Percentiles rank a stretch among this genome's conserved stretches.
These are phyloP conservation scores for Ruditapes philippinarum DNA, from an alignment of 1,140 invertebrate genomes.

Conservation along the genomic window DNA sequence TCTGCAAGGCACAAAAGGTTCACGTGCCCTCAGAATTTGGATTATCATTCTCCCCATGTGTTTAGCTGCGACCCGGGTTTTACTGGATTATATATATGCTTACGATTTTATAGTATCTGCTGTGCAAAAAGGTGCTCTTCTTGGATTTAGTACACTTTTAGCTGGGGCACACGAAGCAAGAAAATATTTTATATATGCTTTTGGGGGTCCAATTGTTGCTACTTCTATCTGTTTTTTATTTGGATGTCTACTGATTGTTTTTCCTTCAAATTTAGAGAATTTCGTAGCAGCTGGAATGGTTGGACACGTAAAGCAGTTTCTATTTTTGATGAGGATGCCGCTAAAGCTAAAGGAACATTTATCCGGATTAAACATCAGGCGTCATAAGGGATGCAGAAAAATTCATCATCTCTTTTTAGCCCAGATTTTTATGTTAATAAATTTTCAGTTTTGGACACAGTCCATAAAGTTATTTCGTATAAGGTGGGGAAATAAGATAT, in stretches of 20 bases:
- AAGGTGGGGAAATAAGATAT: conserved; percentile 5
- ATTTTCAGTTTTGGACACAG: conserved; percentile 48
- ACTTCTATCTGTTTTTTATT: conserved; percentile 33
- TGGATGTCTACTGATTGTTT: neutral
- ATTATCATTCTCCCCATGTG: neutral
- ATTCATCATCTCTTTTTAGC: conserved; percentile 16
- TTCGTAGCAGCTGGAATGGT: conserved; percentile 14
- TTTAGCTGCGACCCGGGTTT: neutral
- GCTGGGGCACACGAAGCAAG: neutral
- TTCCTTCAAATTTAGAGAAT: conserved; percentile 7
- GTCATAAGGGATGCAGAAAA: conserved; percentile 7
- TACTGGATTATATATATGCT: neutral
- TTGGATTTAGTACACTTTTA: conserved; percentile 50
- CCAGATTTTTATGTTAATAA: conserved; percentile 54
- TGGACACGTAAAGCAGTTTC: neutral
- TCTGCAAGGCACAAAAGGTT: neutral
- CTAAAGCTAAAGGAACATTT: conserved; percentile 23
- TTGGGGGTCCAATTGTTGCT: conserved; percentile 51
- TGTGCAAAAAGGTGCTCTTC: neutral
- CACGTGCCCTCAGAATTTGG: conserved; percentile 15
- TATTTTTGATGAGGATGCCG: conserved; percentile 22
- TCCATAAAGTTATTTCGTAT: neutral
- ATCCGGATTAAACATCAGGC: conserved; percentile 13
- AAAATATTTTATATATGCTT: conserved; percentile 3
- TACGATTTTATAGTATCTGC: neutral